Evolutionary conservation across 2,797 vertebrate species (phyloP).

Genomic region (Sebastiscus tertius): DNA sequence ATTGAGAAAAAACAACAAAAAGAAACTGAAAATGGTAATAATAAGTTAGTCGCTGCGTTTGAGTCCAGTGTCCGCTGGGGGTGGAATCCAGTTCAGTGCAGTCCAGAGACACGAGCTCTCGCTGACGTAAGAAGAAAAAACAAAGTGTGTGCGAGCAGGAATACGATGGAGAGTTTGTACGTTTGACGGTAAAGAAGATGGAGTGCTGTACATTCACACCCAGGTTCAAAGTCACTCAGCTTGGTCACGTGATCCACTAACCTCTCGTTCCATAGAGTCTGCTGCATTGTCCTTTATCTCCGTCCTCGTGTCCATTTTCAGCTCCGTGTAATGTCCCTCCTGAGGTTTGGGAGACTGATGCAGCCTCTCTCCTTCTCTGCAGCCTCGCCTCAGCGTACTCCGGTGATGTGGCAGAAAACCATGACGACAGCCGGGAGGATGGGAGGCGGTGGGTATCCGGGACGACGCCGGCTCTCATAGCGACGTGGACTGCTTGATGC

Average conservation of each 20-base stretch:
- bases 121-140: background rate
- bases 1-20: background rate
- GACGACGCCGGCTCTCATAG: slow-evolving; percentile 79
- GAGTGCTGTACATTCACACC: slow-evolving; percentile 66
- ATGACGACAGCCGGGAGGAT: slow-evolving; percentile 30
- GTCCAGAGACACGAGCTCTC: slow-evolving; percentile 27
- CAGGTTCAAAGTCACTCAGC: slow-evolving; percentile 16
- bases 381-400: slow-evolving; percentile 38
- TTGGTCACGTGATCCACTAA: slow-evolving; percentile 59
- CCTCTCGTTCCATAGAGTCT: slow-evolving; percentile 38
- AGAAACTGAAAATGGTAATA: background rate
- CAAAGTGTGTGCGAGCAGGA: slow-evolving; percentile 17
- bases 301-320: slow-evolving; percentile 39
- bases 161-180: slow-evolving; percentile 9
- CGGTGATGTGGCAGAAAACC: slow-evolving; percentile 50
- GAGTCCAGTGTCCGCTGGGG: slow-evolving; percentile 15
- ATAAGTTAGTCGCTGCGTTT: slow-evolving; percentile 19
- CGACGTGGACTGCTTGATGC: slow-evolving; percentile 93
- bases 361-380: slow-evolving; percentile 8
- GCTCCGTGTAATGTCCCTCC: slow-evolving; percentile 44
- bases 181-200: background rate
- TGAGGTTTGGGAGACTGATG: slow-evolving; percentile 53
- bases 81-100: slow-evolving; percentile 33
- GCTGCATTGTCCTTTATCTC: slow-evolving; percentile 41
- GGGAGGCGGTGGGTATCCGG: background rate